A percentile compares a stretch with the other conserved stretches of the same genome.
These are phyloP conservation scores for Cremastinae sp. DNA, from an alignment of 2,888 invertebrate genomes.

Conservation along the genomic window DNA sequence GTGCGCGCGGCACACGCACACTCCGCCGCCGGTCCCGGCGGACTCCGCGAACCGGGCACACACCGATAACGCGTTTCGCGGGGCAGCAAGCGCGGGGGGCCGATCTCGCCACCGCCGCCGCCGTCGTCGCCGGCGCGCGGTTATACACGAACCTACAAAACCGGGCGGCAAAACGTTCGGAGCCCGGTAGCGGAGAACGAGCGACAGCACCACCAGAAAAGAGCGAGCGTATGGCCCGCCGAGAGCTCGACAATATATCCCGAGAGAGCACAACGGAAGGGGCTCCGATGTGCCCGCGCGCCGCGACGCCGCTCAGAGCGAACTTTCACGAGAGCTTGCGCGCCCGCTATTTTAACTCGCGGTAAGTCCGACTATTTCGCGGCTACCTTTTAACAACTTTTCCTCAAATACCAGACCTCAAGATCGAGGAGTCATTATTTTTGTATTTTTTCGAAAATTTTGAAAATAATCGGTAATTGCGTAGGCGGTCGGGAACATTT, in stretches of 20 bases:
- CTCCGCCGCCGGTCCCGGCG: constrained; percentile 6
- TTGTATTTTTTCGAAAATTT: too few relatives aligned
- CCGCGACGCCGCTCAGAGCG: constrained; percentile 22
- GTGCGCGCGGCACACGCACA: constrained; percentile 6
- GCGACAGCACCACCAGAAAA: background rate
- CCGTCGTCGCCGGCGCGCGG: background rate
- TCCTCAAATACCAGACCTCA: too few relatives aligned
- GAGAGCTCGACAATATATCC: too few relatives aligned
- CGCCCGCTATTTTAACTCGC: background rate
- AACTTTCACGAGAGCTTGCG: constrained; percentile 56
- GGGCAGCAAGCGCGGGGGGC: too few relatives aligned
- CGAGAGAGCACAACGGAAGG: background rate
- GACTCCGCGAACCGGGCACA: constrained; percentile 17
- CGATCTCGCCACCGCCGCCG: too few relatives aligned
- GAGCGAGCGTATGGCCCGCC: background rate
- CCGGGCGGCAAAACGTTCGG: constrained; percentile 34
- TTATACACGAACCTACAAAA: constrained; percentile 1
- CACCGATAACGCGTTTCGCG: constrained; percentile 37
- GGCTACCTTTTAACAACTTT: background rate
- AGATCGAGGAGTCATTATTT: too few relatives aligned
- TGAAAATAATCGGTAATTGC: too few relatives aligned
- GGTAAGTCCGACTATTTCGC: constrained; percentile 3
- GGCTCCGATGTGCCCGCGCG: background rate
- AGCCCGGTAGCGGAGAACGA: too few relatives aligned
- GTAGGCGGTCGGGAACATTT: too few relatives aligned